phyloP scores from a whole-genome alignment of 2,113 vertebrate genomes.

The Dicentrarchus labrax region DNA sequence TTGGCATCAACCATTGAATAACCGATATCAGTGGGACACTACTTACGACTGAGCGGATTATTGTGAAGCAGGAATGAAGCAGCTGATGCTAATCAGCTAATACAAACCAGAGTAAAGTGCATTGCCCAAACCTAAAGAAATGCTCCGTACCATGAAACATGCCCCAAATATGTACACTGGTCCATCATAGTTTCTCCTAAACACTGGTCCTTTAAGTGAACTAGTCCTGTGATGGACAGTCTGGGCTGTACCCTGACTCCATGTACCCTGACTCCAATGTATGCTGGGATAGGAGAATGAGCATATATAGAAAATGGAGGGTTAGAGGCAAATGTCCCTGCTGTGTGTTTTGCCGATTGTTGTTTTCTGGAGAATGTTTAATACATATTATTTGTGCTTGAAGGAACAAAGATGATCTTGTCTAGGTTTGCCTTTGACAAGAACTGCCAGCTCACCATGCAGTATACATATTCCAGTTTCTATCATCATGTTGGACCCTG shows the following conservation, averaged over 20 bases:
- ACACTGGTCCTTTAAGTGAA: not conserved
- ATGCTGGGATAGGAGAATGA: not conserved
- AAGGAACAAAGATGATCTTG: slow-evolving; percentile 28
- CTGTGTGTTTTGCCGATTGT: slow-evolving; percentile 19
- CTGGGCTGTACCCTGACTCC: not conserved
- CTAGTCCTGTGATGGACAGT: not conserved
- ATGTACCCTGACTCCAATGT: not conserved
- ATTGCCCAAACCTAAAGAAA: not conserved
- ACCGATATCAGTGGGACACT: no score
- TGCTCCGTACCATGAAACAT: not conserved
- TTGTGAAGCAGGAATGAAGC: not conserved
- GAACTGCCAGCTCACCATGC: slow-evolving; percentile 4
- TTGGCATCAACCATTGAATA: no score
- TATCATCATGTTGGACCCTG: not conserved
- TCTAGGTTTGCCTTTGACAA: slow-evolving; percentile 10
- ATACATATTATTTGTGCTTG: slow-evolving; percentile 10
- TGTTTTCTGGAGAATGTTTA: not conserved
- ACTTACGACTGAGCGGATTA: no score
- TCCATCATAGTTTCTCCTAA: no score
- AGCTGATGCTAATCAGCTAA: not conserved
- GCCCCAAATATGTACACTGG: no score
- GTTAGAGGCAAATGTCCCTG: not conserved
- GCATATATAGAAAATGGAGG: not conserved
- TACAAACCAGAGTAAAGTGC: not conserved
- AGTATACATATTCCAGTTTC: not conserved